Percentiles rank a stretch among this genome's conserved stretches.
Evolutionary conservation across 1,140 invertebrate species (phyloP).

Genomic region (Coboldia fuscipes): DNA sequence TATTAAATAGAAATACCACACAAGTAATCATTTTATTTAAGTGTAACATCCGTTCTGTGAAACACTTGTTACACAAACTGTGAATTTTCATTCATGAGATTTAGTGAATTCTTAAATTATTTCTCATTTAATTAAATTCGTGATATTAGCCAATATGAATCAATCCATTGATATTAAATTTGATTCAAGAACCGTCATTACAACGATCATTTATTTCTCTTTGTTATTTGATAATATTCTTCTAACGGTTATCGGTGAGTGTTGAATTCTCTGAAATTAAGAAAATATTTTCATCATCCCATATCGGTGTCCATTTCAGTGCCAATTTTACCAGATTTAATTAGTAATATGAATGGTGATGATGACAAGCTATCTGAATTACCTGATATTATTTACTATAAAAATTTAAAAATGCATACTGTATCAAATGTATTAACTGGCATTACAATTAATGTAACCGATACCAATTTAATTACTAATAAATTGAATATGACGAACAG

Average conservation of each 20-base stretch:
- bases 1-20: too few species aligned
- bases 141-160: too few species aligned
- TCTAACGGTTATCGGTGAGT: constrained; percentile 55
- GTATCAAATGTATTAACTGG: constrained; percentile 21
- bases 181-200: too few species aligned
- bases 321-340: constrained; percentile 66
- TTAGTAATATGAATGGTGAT: constrained; percentile 30
- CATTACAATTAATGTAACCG: constrained; percentile 21
- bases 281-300: neutral
- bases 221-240: constrained; percentile 55
- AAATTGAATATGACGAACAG: constrained; percentile 6
- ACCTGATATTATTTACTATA: constrained; percentile 8
- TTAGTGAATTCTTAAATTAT: too few species aligned
- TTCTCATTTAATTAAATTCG: too few species aligned
- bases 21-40: too few species aligned
- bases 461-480: constrained; percentile 3
- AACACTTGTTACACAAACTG: too few species aligned
- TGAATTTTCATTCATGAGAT: too few species aligned
- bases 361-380: constrained; percentile 7
- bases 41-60: too few species aligned
- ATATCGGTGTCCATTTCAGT: constrained; percentile 31
- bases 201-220: constrained; percentile 41
- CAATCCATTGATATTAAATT: too few species aligned
- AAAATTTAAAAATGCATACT: constrained; percentile 8
- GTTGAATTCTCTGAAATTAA: constrained; percentile 3